A percentile compares a stretch with the other conserved stretches of the same genome.
Evolutionary conservation across 2,888 invertebrate genomes (phyloP).

Genomic region (Camponotus fellah): DNA sequence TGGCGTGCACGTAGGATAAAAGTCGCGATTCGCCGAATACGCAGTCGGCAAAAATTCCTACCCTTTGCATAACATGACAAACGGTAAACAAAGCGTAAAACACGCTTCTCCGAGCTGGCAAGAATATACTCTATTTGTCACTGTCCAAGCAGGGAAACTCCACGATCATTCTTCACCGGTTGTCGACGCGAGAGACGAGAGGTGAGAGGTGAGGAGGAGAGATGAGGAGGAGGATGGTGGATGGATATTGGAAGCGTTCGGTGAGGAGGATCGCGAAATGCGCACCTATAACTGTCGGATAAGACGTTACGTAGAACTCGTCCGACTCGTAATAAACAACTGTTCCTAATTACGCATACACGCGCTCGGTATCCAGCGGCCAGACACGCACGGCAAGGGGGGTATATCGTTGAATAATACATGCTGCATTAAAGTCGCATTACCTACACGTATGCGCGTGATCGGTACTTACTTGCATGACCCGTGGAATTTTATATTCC

Average conservation of each 20-base stretch:
- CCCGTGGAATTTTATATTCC: conserved; percentile 62
- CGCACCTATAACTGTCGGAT: conserved; percentile 24
- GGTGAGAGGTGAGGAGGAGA: neutral
- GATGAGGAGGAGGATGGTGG: conserved; percentile 8
- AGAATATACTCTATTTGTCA: conserved; percentile 78
- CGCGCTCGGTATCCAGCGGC: conserved; percentile 53
- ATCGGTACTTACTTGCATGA: conserved; percentile 59
- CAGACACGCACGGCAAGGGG: conserved; percentile 67
- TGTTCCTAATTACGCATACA: conserved; percentile 72
- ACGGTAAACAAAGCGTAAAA: conserved; percentile 83
- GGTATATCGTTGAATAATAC: conserved; percentile 77
- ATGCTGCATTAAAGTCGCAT: conserved; percentile 76
- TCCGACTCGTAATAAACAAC: conserved; percentile 70
- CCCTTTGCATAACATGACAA: conserved; percentile 81
- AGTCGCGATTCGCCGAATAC: conserved; percentile 60
- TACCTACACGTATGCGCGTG: conserved; percentile 73
- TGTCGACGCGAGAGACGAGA: conserved; percentile 66
- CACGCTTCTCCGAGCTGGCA: conserved; percentile 79
- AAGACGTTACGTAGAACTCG: conserved; percentile 22
- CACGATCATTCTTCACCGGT: conserved; percentile 76
- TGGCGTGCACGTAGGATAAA: conserved; percentile 15
- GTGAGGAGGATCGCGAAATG: conserved; percentile 55
- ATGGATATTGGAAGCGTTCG: conserved; percentile 38
- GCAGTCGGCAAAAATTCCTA: conserved; percentile 71
- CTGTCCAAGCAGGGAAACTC: conserved; percentile 74